Evolutionary conservation across 2,797 vertebrate species (phyloP).

Genomic region (Momotus momota): DNA sequence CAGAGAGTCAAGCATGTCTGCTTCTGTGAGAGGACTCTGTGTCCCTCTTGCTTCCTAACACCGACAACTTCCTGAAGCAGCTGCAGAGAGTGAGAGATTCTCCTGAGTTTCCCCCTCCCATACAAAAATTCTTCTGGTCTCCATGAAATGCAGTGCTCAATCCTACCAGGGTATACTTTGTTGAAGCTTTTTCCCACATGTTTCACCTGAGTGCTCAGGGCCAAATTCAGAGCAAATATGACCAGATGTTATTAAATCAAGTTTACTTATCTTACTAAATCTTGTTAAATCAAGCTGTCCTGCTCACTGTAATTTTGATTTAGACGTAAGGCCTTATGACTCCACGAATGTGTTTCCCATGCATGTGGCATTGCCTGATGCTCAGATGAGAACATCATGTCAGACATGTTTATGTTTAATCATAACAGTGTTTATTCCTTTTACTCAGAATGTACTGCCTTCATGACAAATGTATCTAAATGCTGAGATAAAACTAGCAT

Average conservation of each 20-base stretch:
- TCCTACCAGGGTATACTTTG: not conserved
- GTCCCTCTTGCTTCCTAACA: not conserved
- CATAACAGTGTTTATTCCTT: constrained; percentile 60
- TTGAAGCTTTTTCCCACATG: not conserved
- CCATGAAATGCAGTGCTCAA: not conserved
- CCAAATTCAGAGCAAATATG: not conserved
- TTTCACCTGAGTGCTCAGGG: not conserved
- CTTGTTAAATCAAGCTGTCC: not conserved
- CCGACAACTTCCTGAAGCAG: not conserved
- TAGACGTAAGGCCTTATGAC: not conserved
- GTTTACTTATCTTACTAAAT: not conserved
- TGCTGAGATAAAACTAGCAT: constrained; percentile 60
- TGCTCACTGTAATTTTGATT: not conserved
- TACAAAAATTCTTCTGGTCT: not conserved
- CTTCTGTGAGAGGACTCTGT: not conserved
- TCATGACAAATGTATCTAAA: constrained; percentile 65
- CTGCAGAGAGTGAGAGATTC: not conserved
- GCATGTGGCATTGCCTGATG: constrained; percentile 27
- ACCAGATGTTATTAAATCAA: not conserved
- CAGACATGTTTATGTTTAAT: constrained; percentile 50
- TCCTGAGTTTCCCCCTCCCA: not conserved
- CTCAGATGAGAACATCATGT: constrained; percentile 28
- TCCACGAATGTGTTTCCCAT: constrained; percentile 15
- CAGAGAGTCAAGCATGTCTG: not conserved
- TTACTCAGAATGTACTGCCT: constrained; percentile 14